A percentile compares a stretch with the other conserved stretches of the same genome.
Conservation (phyloP, 2,113 vertebrate genomes). For the Carollia perspicillata region DNA sequence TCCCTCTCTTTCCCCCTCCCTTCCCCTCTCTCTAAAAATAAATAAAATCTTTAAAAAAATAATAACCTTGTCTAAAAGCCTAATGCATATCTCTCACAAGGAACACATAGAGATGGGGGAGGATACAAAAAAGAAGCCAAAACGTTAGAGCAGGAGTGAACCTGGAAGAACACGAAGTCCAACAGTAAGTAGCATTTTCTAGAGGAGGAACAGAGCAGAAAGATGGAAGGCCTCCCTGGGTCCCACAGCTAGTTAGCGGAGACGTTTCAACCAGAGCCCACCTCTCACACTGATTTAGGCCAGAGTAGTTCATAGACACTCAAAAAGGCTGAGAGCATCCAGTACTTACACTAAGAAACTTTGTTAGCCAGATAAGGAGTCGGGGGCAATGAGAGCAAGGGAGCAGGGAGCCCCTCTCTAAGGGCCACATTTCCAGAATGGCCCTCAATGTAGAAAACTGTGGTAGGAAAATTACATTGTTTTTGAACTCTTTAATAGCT, state of each 20-base stretch:
- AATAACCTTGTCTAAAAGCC: background rate
- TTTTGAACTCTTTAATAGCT: background rate
- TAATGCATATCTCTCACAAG: background rate
- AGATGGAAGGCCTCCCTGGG: background rate
- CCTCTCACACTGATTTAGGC: background rate
- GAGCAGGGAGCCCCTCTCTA: background rate
- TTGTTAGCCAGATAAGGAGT: background rate
- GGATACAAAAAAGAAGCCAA: background rate
- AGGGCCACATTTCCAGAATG: background rate
- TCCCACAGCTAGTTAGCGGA: background rate
- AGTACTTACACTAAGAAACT: background rate
- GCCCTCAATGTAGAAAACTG: background rate
- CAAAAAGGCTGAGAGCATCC: background rate
- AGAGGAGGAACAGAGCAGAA: background rate
- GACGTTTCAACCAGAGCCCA: background rate
- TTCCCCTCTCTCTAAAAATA: too few relatives aligned
- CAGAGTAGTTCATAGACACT: background rate
- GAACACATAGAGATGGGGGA: background rate
- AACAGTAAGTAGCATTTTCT: background rate
- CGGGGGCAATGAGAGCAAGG: background rate
- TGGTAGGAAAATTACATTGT: background rate
- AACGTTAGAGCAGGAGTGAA: background rate
- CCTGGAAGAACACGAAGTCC: background rate
- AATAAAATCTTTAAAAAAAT: too few relatives aligned
- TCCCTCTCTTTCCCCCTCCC: too few relatives aligned